Base-by-base conservation (phyloP, 2,797 vertebrate species). In the Periparus ater region DNA sequence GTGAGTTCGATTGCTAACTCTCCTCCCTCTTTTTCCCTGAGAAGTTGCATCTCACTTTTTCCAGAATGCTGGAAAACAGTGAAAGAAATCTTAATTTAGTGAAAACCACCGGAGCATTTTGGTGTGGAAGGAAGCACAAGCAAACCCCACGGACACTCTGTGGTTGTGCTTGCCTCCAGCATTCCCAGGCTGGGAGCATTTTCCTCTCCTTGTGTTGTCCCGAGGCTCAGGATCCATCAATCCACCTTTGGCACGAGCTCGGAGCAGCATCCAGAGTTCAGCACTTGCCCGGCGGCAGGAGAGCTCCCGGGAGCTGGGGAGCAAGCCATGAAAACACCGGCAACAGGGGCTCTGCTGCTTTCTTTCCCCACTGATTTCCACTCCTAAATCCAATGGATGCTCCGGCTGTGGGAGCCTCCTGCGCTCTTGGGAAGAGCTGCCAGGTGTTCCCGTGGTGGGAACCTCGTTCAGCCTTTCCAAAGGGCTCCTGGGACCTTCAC, bases 191-290 rank as follows among this genome's bases (percentile, higher is more conserved):
- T 86, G 48, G 16, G 32, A 11, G 60, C 38, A n/a, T 45, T 61
- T 62, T 23, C 17, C 36, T 48, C 55, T 17, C 11, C 13, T 79
- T 26, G 17, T 20, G 45, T 15, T 72, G 44, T 60, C 40, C 54
- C 0, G 0, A 71, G 45, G 22, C 0, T 6, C 32, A 63, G 36
- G 11, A 62, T 81, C 36, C 11, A 11, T 72, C 40, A 22, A 4
- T 62, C 36, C 61, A 34, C 32, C 57, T 91, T 60, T 61, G 68
- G 30, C 58, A 26, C 0, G 4, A 90, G 53, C 53, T 65, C 0
- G 0, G 32, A 78, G 53, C 26, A 70, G 44, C 44, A 57, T 10
- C 32, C 53, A 22, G 53, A 53, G 55, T 32, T 89, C 57, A 77
- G 38, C 36, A 6, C 29, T 42, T 48, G 42, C 18, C 25, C 19